Evolutionary conservation across 2,888 invertebrate species (phyloP).

Genomic region (Erannis defoliaria): DNA sequence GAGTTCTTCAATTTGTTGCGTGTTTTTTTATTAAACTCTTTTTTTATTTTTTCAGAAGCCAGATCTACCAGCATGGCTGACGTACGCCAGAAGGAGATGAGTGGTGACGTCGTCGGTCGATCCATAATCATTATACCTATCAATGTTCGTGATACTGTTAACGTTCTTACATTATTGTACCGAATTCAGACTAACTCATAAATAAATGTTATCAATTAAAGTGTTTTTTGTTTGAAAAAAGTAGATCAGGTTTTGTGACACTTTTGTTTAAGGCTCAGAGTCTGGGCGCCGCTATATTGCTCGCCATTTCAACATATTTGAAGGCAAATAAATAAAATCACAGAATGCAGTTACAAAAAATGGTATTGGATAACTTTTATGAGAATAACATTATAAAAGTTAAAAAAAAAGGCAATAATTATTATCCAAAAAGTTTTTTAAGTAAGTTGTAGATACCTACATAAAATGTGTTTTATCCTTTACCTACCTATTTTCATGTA

Average conservation of each 20-base stretch:
- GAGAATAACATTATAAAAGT: no score
- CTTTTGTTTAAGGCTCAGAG: not conserved
- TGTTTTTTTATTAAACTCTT: no score
- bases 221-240: constrained; percentile 22
- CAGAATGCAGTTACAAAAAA: no score
- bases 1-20: not conserved
- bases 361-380: no score
- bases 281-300: not conserved
- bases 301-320: no score
- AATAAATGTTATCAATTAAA: constrained; percentile 46
- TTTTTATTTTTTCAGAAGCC: constrained; percentile 70
- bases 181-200: constrained; percentile 82
- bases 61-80: constrained; percentile 86
- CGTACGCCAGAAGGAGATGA: constrained; percentile 98
- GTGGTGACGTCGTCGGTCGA: constrained; percentile 88
- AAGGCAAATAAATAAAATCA: no score
- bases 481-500: no score
- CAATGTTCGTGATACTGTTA: constrained; percentile 65
- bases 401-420: no score
- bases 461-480: no score
- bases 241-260: not conserved
- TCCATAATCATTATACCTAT: constrained; percentile 57
- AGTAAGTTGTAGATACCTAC: no score
- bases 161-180: constrained; percentile 55
- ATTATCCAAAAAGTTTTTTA: no score